phyloP scores from a whole-genome alignment of 2,113 vertebrate species.

The Origma solitaria region DNA sequence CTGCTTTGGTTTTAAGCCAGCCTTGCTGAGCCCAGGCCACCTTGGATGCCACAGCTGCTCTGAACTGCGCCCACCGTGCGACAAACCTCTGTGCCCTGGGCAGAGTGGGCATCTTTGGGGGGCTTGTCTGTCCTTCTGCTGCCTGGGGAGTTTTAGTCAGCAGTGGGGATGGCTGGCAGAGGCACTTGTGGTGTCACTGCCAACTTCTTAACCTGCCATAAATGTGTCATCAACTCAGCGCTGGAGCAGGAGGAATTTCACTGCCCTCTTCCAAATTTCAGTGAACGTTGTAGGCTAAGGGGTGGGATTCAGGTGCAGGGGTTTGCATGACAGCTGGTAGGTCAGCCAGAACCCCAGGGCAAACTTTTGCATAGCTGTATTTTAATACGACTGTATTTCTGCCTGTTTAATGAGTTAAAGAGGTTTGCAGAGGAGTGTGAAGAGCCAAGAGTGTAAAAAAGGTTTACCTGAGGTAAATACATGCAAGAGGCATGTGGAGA shows the following conservation, averaged over 20 bases:
- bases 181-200: neutral
- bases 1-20: neutral
- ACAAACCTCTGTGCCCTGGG: too few relatives aligned
- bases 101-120: neutral
- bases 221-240: neutral
- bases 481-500: rapidly evolving
- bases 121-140: neutral
- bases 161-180: neutral
- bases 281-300: neutral
- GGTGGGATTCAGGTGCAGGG: neutral
- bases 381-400: neutral
- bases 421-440: neutral
- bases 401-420: neutral
- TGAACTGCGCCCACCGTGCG: too few relatives aligned
- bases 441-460: neutral
- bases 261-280: neutral
- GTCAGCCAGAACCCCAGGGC: rapidly evolving
- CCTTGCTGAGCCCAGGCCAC: neutral
- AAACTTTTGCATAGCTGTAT: neutral
- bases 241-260: neutral
- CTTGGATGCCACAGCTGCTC: neutral
- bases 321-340: neutral
- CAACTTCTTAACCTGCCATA: neutral
- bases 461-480: too few relatives aligned
- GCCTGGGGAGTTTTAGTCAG: neutral